Base-by-base conservation (phyloP, 1,140 invertebrate species). In the Megalonaias nervosa region DNA sequence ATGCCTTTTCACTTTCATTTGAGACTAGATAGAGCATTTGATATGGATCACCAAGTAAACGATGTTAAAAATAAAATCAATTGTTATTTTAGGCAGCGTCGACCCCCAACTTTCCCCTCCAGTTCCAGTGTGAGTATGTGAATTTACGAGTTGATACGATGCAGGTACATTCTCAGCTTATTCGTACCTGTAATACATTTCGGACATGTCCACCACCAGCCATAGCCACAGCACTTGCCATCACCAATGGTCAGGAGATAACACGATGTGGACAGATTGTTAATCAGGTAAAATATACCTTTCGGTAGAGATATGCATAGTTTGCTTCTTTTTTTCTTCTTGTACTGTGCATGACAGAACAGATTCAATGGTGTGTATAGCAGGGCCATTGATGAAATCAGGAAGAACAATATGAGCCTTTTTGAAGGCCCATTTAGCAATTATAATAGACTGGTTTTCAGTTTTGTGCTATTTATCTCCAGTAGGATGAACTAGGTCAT, bases 121-220 rank as follows among this genome's bases (percentile, higher is more conserved):
- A 93, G 82, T 98, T 95, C 90, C 95, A 96, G 88, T 93, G 93
- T 74, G 95, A 95, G 89, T 98, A 94, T 90, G 93, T 94, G 23
- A 94, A 93, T 82, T 90, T 95, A 17, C 91, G 96, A 13, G 94
- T 94, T 21, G 94, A 96, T 90, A 94, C 96, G 84, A 91, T 98
- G 19, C 94, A 95, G 78, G 94, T 94, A 21, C 92, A 97, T 56
- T 92, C 94, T 0, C 93, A 95, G 82, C 92, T 97, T 13, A 92
- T 96, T 26, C 77, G 85, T 60, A 85, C 86, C 13, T 89, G 88
- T 79, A 85, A 82, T 85, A 95, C 95, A 61, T 92, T 98, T 48
- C 95, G 95, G 83, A 96, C 97, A 74, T 95, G 96, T 67, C 97
- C 97, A 31, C 97, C 97, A 55, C 96, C 97, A 4, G 97, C 97